A percentile compares a stretch with the other conserved stretches of the same genome.
Evolutionary conservation across 35 echinoderm and acorn worm species (phyloP).

Genomic region (Ptychodera flava): DNA sequence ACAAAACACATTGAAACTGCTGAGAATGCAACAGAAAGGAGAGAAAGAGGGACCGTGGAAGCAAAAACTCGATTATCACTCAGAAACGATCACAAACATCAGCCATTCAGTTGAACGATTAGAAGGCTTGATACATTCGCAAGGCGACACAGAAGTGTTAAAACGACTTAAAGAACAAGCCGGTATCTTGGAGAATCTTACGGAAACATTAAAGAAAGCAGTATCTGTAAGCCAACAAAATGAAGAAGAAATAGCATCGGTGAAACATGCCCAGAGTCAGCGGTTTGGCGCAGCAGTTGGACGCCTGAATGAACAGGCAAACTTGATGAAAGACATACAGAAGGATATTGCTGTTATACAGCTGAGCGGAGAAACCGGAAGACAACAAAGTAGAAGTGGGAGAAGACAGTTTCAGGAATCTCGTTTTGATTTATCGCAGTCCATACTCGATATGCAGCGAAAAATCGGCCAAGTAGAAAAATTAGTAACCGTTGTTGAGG

Average conservation of each 20-base stretch:
- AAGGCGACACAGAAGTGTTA: not conserved
- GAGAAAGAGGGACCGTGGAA: not conserved
- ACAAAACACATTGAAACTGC: not conserved
- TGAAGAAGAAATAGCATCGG: not conserved
- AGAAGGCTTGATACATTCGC: not conserved
- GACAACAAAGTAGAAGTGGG: not conserved
- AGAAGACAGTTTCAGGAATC: not conserved
- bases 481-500: not conserved
- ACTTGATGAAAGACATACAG: not conserved
- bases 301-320: not conserved
- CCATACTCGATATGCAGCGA: not conserved
- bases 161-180: not conserved
- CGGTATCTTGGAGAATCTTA: not conserved
- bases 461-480: not conserved
- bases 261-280: not conserved
- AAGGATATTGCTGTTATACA: not conserved
- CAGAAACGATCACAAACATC: not conserved
- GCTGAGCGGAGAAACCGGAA: not conserved
- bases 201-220: not conserved
- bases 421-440: not conserved
- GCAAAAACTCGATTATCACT: not conserved
- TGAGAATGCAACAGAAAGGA: not conserved
- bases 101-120: not conserved
- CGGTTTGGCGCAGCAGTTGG: not conserved
- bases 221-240: not conserved